phyloP scores from a whole-genome alignment of 2,113 vertebrate genomes.

The Daboia siamensis region DNA sequence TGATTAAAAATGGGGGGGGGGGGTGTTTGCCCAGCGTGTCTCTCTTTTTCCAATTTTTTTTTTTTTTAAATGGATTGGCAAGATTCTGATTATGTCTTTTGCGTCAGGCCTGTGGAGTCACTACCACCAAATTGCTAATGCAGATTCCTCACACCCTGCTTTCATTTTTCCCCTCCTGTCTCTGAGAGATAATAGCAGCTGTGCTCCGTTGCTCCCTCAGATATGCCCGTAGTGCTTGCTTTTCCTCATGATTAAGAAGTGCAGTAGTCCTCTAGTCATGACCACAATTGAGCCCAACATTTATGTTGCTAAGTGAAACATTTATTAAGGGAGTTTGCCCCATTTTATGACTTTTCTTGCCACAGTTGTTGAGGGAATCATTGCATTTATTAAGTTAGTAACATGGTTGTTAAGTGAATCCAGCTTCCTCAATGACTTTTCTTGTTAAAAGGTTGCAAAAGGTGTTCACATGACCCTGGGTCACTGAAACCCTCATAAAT shows the following conservation, averaged over 20 bases:
- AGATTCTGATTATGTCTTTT: neutral
- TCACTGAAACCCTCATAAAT: neutral
- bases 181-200: constrained; percentile 16
- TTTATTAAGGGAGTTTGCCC: neutral
- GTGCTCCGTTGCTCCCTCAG: constrained; percentile 25
- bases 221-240: neutral
- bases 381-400: neutral
- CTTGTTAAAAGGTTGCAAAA: neutral
- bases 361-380: neutral
- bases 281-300: neutral
- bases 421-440: neutral
- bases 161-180: constrained; percentile 13
- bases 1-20: constrained; percentile 6
- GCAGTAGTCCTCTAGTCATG: neutral
- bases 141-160: neutral
- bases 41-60: neutral
- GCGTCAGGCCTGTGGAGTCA: neutral
- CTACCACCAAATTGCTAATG: neutral
- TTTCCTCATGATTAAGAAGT: neutral
- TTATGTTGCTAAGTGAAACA: neutral
- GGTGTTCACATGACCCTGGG: neutral
- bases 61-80: neutral
- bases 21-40: neutral
- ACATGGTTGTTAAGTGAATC: neutral
- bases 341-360: neutral